A percentile compares a stretch with the other conserved stretches of the same genome.
Evolutionary conservation across 92 coral and sea anemone genomes (phyloP).

Genomic region (Siderastrea siderea): DNA sequence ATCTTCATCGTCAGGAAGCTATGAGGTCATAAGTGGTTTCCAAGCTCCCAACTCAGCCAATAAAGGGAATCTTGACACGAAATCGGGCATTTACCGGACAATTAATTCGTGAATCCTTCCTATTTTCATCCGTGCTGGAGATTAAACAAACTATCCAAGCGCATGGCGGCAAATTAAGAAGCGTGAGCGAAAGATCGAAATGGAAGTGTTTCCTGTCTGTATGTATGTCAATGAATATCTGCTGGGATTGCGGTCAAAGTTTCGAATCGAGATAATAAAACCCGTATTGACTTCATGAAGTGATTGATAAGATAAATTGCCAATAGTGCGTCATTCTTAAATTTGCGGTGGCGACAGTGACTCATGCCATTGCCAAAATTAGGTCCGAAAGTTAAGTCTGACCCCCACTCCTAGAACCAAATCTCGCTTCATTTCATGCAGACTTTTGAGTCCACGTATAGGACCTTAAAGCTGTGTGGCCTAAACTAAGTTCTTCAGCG

Average conservation of each 20-base stretch:
- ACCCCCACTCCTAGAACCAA: background rate
- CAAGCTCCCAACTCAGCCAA: too few relatives aligned
- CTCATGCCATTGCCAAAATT: background rate
- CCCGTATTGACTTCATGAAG: conserved; percentile 8
- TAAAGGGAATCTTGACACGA: too few relatives aligned
- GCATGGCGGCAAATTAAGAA: background rate
- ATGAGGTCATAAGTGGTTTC: too few relatives aligned
- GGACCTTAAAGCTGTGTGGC: background rate
- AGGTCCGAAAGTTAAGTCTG: background rate
- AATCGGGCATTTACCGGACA: too few relatives aligned
- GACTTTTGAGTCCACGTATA: background rate
- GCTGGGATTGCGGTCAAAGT: background rate
- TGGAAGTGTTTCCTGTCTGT: background rate
- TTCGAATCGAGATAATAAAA: conserved; percentile 5
- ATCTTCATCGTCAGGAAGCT: too few relatives aligned
- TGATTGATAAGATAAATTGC: background rate
- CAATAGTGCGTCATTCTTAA: background rate
- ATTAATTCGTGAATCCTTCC: too few relatives aligned
- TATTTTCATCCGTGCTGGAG: background rate
- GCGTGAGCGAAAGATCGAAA: background rate
- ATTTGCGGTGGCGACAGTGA: background rate
- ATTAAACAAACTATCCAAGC: background rate
- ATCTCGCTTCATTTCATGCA: background rate
- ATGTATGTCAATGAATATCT: background rate
- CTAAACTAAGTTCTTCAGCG: background rate